Conservation (phyloP, 2,113 vertebrate species). For the human (Homo sapiens) region DNA sequence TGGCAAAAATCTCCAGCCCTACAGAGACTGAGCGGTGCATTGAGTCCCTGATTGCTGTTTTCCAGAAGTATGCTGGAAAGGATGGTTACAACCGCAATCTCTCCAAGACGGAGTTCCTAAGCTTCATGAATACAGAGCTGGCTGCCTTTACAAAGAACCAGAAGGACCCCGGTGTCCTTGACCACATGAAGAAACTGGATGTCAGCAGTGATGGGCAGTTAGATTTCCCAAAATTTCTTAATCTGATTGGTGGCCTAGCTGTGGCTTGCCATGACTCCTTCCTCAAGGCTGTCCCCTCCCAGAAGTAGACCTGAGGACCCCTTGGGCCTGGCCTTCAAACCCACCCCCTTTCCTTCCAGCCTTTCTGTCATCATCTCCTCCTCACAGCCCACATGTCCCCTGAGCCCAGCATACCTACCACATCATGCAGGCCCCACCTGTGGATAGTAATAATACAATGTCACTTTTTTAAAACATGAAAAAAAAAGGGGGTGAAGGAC, state of each 20-base stretch:
- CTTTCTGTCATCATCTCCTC: background rate
- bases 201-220: constrained; percentile 80
- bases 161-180: no score
- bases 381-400: background rate
- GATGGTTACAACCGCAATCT: background rate
- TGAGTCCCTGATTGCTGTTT: constrained; percentile 86
- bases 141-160: no score
- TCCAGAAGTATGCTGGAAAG: constrained; percentile 80
- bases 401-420: background rate
- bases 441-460: constrained; percentile 53
- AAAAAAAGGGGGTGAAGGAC: no score
- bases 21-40: constrained; percentile 87
- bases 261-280: constrained; percentile 78
- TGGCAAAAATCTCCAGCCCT: constrained; percentile 64
- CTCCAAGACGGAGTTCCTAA: no score
- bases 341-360: background rate
- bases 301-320: no score
- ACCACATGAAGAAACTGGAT: constrained; percentile 80
- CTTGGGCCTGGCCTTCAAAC: background rate
- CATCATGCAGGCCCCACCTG: background rate
- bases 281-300: background rate
- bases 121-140: no score
- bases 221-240: constrained; percentile 87
- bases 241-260: constrained; percentile 85
- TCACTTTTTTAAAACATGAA: constrained; percentile 17